Evolutionary conservation across 1,140 invertebrate species (phyloP), one percentile per base, ranked within the genome.

Genomic region (Eriocheir sinensis): DNA sequence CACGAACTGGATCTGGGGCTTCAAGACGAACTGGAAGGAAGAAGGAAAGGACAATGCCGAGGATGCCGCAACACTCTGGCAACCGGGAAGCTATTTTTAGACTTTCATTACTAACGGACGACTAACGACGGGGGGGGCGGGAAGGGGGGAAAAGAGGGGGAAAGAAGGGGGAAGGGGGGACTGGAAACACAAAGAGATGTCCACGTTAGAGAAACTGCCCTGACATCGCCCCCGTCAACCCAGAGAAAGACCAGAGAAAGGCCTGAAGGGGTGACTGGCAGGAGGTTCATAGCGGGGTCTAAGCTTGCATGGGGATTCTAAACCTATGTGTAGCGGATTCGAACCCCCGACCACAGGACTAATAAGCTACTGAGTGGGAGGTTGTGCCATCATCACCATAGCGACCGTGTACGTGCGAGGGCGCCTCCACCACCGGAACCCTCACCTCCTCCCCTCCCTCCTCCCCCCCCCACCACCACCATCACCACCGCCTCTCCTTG

Each of bases 71-170:
- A 72, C 27, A 72, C 60, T 48, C 15, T 72, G 60, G 60, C 60
- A 72, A 72, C 60, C 60, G n/a, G 21, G 60, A n/a, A 21, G 60
- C 60, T 72, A 72, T 72, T 72, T 72, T 72, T 72, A 72, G 60
- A 72, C 60, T 72, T 72, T 72, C 60, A 72, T 72, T 72, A 72
- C 60, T 72, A n/a, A 72, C 60, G 60, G 60, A 72, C 60, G 60
- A 72, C 60, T 72, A n/a, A n/a, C 60, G 1, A 72, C 6, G 6
- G 60, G 8, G 60, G 1, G 8, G 6, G 27, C 21, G 60, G 8
- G 27, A 0, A n/a, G 60, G 8, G 60, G 60, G 60, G 21, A 1
- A 72, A n/a, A n/a, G 60, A n/a, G 60, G 1, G 8, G 6, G 27
- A n/a, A n/a, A n/a, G 27, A 0, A n/a, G 60, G 8, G 60, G 60